Percentiles rank a stretch among this genome's conserved stretches.
phyloP scores from a whole-genome alignment of 2,888 invertebrate genomes.

The Oscheius sp. region DNA sequence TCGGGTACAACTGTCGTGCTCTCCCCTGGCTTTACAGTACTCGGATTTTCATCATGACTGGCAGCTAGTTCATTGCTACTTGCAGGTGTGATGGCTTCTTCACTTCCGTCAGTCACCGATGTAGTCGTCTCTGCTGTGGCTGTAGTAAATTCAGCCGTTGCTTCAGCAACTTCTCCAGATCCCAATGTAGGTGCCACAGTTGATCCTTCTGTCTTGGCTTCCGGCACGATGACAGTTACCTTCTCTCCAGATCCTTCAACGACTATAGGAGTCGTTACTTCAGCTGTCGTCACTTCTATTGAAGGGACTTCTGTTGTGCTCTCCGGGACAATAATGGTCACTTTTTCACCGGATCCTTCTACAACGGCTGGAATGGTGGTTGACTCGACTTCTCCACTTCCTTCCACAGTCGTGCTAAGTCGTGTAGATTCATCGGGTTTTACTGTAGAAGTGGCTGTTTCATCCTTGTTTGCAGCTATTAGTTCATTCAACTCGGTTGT shows the following conservation, averaged over 20 bases:
- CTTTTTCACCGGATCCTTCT: background rate
- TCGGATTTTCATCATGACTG: constrained; percentile 1
- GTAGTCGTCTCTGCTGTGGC: background rate
- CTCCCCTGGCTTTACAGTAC: constrained; percentile 29
- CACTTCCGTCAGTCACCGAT: background rate
- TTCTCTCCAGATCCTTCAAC: background rate
- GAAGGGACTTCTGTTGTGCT: constrained; percentile 22
- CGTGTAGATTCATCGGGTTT: constrained; percentile 15
- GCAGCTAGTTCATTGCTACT: background rate
- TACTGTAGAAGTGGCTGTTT: background rate
- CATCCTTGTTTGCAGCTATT: constrained; percentile 21
- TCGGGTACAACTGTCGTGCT: background rate
- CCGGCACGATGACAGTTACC: constrained; percentile 22
- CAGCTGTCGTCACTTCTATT: too few relatives aligned
- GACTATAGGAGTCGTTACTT: constrained; percentile 7
- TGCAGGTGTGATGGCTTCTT: constrained; percentile 13
- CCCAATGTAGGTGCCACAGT: too few relatives aligned
- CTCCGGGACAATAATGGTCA: constrained; percentile 25
- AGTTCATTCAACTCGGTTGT: constrained; percentile 19
- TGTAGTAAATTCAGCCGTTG: background rate
- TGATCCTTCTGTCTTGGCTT: constrained; percentile 22
- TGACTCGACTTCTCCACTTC: background rate
- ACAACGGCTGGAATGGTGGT: background rate
- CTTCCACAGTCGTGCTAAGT: too few relatives aligned
- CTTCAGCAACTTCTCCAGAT: background rate